Percentiles rank a stretch among this genome's conserved stretches.
Conservation (phyloP, 2,888 invertebrate species). For the Nasonia oneida region DNA sequence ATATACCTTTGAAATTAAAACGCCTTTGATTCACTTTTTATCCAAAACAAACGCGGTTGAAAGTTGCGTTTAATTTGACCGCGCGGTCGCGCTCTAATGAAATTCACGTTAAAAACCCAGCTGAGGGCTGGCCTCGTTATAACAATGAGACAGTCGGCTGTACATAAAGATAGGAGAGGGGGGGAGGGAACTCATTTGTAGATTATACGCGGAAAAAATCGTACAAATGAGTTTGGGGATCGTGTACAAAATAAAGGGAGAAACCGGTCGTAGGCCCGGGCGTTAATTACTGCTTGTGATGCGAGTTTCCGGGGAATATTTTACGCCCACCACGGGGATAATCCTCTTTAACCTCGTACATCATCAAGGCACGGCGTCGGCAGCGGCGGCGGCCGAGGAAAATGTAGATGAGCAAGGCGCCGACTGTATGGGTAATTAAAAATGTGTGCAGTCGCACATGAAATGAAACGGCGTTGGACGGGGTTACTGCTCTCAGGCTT, state of each 20-base stretch:
- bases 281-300: conserved; percentile 39
- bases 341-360: conserved; percentile 57
- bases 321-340: neutral
- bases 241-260: neutral
- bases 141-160: neutral
- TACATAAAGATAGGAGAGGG: too few relatives aligned
- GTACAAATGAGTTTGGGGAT: neutral
- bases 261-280: neutral
- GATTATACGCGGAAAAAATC: conserved; percentile 1
- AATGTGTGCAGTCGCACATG: conserved; percentile 64
- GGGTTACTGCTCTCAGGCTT: conserved; percentile 18
- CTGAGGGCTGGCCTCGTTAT: neutral
- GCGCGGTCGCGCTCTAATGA: neutral
- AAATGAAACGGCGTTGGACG: conserved; percentile 62
- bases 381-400: neutral
- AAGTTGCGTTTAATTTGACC: conserved; percentile 17
- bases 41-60: conserved; percentile 15
- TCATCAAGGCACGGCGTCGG: conserved; percentile 45
- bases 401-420: neutral
- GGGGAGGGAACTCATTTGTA: neutral
- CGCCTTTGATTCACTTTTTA: conserved; percentile 23
- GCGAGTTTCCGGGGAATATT: conserved; percentile 23
- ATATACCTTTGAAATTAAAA: neutral
- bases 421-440: conserved; percentile 64
- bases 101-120: conserved; percentile 13